Conservation (phyloP, 1,140 invertebrate species). For the Melitaea cinxia region DNA sequence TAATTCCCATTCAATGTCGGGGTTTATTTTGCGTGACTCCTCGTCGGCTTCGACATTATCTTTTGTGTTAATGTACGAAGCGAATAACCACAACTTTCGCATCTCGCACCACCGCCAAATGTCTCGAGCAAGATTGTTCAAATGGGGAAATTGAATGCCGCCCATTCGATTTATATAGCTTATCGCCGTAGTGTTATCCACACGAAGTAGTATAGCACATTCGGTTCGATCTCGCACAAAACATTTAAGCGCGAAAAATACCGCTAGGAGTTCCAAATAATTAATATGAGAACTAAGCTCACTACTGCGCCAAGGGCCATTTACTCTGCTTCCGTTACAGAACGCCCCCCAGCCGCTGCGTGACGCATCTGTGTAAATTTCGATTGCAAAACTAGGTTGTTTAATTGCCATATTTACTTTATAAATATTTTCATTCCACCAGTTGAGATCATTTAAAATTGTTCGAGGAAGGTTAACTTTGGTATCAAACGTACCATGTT, state of each 20-base stretch:
- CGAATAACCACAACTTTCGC: constrained; percentile 51
- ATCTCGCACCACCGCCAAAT: constrained; percentile 67
- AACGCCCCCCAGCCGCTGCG: constrained; percentile 54
- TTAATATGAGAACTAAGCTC: constrained; percentile 52
- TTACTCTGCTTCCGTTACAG: constrained; percentile 37
- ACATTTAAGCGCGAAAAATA: constrained; percentile 44
- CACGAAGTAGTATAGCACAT: constrained; percentile 50
- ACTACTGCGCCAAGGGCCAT: constrained; percentile 49
- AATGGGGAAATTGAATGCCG: constrained; percentile 48
- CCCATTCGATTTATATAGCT: constrained; percentile 61
- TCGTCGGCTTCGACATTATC: constrained; percentile 48
- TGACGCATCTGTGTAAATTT: constrained; percentile 66
- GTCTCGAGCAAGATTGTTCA: constrained; percentile 42
- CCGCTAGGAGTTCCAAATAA: constrained; percentile 59
- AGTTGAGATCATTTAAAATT: constrained; percentile 42
- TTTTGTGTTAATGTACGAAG: constrained; percentile 60
- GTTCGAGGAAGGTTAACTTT: background rate
- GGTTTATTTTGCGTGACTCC: constrained; percentile 41
- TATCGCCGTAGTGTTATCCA: constrained; percentile 68
- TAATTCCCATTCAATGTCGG: constrained; percentile 40
- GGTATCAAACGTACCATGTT: background rate
- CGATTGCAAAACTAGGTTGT: constrained; percentile 35
- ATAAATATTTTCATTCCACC: constrained; percentile 52
- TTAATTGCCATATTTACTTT: constrained; percentile 16
- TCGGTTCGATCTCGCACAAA: constrained; percentile 40